A percentile compares a stretch with the other conserved stretches of the same genome.
Evolutionary conservation across 2,113 vertebrate genomes (phyloP).

Genomic region (Ciconia boyciana): DNA sequence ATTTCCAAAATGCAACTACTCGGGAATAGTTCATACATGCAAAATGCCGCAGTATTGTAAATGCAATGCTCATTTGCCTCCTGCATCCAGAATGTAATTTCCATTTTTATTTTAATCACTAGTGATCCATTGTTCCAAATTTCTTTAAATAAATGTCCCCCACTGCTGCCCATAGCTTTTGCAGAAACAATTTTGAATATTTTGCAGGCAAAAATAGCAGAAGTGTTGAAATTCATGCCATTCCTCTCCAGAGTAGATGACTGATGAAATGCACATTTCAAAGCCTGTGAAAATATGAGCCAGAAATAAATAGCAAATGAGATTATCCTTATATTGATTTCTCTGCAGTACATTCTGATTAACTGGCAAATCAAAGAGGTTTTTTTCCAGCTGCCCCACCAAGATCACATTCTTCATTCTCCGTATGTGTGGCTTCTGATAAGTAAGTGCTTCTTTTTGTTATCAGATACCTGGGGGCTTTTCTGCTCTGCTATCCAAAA

Average conservation of each 20-base stretch:
- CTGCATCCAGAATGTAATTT: constrained; percentile 47
- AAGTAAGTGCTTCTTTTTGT: background rate
- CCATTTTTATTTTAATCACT: constrained; percentile 54
- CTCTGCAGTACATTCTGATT: constrained; percentile 42
- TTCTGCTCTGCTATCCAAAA: background rate
- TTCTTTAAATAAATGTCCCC: constrained; percentile 53
- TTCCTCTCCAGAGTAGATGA: constrained; percentile 18
- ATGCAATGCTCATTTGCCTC: constrained; percentile 38
- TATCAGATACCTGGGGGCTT: background rate
- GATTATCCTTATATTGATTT: constrained; percentile 55
- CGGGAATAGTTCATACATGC: background rate
- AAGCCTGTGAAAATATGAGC: constrained; percentile 28
- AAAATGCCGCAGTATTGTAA: constrained; percentile 1
- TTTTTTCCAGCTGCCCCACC: background rate
- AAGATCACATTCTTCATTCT: constrained; percentile 15
- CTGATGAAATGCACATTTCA: constrained; percentile 53
- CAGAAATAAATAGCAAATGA: constrained; percentile 52
- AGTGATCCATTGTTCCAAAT: constrained; percentile 46
- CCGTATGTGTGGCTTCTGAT: background rate
- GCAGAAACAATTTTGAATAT: constrained; percentile 52
- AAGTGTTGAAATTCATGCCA: constrained; percentile 44
- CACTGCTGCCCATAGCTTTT: constrained; percentile 24
- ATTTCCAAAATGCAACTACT: constrained; percentile 8
- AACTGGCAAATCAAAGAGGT: constrained; percentile 12
- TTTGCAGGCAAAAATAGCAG: constrained; percentile 46